phyloP scores from a whole-genome alignment of 2,888 invertebrate species.

The Dolomedes plantarius region DNA sequence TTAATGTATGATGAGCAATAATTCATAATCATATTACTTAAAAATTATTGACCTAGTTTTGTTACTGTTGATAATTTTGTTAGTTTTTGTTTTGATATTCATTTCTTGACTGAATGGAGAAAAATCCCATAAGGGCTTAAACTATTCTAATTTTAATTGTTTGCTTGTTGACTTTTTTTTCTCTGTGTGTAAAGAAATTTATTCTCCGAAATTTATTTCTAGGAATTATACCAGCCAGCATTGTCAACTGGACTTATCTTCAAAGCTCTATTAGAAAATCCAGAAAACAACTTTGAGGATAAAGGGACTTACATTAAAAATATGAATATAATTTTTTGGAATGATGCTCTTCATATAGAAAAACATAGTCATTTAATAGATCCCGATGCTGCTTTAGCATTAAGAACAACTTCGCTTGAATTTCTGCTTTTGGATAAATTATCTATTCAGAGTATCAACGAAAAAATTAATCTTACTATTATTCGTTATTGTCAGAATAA shows the following conservation, averaged over 20 bases:
- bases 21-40: no score
- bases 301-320: slow-evolving; percentile 8
- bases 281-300: background rate
- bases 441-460: background rate
- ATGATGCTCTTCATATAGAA: slow-evolving; percentile 34
- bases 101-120: no score
- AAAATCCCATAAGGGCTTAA: no score
- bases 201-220: no score
- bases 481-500: background rate
- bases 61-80: no score
- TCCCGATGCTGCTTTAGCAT: background rate
- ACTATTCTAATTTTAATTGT: no score
- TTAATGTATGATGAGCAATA: no score
- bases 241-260: slow-evolving; percentile 13
- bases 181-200: no score
- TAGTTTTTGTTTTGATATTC: no score
- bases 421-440: slow-evolving; percentile 16
- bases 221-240: slow-evolving; percentile 29
- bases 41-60: no score
- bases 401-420: slow-evolving; percentile 21
- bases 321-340: slow-evolving; percentile 41
- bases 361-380: slow-evolving; percentile 3
- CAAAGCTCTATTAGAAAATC: slow-evolving; percentile 5
- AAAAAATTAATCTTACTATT: background rate
- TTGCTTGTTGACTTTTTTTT: no score